phyloP scores from a whole-genome alignment of 2,888 invertebrate genomes.

The Drosophila nr. perissopoda region DNA sequence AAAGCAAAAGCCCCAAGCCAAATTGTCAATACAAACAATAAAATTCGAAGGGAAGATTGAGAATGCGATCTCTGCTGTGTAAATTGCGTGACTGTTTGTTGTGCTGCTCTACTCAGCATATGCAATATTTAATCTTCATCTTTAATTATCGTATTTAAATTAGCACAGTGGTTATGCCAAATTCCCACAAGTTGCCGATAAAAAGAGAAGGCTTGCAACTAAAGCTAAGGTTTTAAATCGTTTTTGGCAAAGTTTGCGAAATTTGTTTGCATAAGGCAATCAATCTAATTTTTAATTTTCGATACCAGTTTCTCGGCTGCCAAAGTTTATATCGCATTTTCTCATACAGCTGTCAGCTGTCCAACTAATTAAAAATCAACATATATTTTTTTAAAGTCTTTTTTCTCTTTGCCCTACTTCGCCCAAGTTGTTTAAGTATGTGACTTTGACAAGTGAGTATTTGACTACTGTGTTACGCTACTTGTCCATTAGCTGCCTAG shows the following conservation, averaged over 20 bases:
- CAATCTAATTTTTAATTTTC: not conserved
- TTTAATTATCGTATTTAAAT: conserved; percentile 7
- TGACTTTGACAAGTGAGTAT: conserved; percentile 34
- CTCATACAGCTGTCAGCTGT: not conserved
- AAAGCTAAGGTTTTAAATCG: not conserved
- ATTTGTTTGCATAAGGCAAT: not conserved
- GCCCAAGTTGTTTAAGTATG: conserved; percentile 30
- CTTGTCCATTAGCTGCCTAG: conserved; percentile 42
- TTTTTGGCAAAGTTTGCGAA: not conserved
- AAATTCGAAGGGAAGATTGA: conserved; percentile 23
- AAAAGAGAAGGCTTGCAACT: not conserved
- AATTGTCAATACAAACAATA: conserved; percentile 56
- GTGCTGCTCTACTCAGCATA: not conserved
- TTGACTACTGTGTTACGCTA: conserved; percentile 42
- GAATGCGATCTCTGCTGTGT: conserved; percentile 18
- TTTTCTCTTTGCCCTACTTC: conserved; percentile 5
- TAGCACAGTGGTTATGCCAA: not conserved
- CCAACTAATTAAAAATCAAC: not conserved
- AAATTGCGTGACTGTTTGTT: not conserved
- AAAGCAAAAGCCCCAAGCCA: conserved; percentile 46
- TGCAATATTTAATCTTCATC: conserved; percentile 10
- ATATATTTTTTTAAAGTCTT: not conserved
- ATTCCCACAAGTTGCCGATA: not conserved
- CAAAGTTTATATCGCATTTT: not conserved
- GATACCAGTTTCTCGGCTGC: not conserved